A percentile compares a stretch with the other conserved stretches of the same genome.
phyloP scores from a whole-genome alignment of 1,140 invertebrate species.

The Drosophila quadrilineata region DNA sequence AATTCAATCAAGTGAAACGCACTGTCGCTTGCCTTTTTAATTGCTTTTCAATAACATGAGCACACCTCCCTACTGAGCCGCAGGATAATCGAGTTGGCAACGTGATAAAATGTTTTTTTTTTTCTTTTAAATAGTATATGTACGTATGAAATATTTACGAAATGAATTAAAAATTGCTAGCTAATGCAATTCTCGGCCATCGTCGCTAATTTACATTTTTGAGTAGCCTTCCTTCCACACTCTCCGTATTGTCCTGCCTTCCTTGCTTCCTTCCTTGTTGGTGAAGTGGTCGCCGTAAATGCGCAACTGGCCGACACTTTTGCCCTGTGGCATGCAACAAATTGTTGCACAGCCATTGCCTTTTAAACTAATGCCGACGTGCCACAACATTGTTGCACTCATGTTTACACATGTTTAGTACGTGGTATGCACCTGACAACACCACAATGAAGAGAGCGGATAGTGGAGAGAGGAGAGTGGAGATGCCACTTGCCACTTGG shows the following conservation, averaged over 20 bases:
- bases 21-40: constrained; percentile 66
- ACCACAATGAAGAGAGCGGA: too few species aligned
- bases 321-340: constrained; percentile 53
- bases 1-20: constrained; percentile 73
- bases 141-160: constrained; percentile 60
- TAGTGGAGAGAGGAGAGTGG: too few species aligned
- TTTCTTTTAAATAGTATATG: constrained; percentile 61
- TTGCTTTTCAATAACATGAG: constrained; percentile 76
- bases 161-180: constrained; percentile 58
- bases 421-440: constrained; percentile 47
- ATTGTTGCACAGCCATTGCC: constrained; percentile 55
- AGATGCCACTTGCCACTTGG: too few species aligned
- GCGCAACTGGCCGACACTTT: constrained; percentile 35
- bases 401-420: constrained; percentile 67
- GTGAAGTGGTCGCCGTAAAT: constrained; percentile 48
- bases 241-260: too few species aligned
- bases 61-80: constrained; percentile 46
- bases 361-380: constrained; percentile 48
- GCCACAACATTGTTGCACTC: constrained; percentile 66
- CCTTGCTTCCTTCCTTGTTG: too few species aligned
- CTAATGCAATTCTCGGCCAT: constrained; percentile 57
- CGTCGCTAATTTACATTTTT: constrained; percentile 71
- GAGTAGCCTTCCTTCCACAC: too few species aligned
- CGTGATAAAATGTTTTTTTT: constrained; percentile 70
- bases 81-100: constrained; percentile 62